Percentiles rank a stretch among this genome's conserved stretches.
phyloP scores from a whole-genome alignment of 2,888 invertebrate genomes.

The Bimastos eiseni region DNA sequence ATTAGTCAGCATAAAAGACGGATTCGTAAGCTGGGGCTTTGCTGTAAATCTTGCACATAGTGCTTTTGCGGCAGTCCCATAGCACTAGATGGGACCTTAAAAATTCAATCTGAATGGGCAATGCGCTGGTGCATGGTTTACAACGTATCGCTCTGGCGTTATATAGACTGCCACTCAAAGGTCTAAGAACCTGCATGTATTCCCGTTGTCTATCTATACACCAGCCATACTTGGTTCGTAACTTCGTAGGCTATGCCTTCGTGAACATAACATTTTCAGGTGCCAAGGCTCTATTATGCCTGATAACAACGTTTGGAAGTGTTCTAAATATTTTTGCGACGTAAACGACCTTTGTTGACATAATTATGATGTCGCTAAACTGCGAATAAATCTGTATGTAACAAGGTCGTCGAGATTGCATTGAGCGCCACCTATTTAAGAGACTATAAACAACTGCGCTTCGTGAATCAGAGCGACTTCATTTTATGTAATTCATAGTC shows the following conservation, averaged over 20 bases:
- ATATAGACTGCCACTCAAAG: background rate
- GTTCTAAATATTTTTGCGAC: no score
- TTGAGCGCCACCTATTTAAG: no score
- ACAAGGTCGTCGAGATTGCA: no score
- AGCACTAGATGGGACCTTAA: background rate
- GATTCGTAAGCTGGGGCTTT: background rate
- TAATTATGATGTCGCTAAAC: no score
- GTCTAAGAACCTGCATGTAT: background rate
- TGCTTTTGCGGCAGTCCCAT: background rate
- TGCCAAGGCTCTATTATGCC: background rate
- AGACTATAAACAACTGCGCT: no score
- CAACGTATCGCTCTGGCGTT: background rate
- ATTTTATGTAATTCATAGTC: no score
- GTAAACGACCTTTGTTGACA: no score
- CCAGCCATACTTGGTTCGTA: background rate
- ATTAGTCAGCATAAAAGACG: background rate
- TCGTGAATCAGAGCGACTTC: no score
- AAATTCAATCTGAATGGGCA: background rate
- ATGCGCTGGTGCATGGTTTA: background rate
- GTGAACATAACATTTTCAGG: background rate
- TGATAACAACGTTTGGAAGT: no score
- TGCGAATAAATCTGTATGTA: no score
- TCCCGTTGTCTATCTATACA: background rate
- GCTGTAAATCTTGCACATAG: background rate
- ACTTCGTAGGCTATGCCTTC: background rate